Percentiles rank a stretch among this genome's conserved stretches.
Evolutionary conservation across 2,113 vertebrate species (phyloP).

Genomic region (Tylochromis polylepis): DNA sequence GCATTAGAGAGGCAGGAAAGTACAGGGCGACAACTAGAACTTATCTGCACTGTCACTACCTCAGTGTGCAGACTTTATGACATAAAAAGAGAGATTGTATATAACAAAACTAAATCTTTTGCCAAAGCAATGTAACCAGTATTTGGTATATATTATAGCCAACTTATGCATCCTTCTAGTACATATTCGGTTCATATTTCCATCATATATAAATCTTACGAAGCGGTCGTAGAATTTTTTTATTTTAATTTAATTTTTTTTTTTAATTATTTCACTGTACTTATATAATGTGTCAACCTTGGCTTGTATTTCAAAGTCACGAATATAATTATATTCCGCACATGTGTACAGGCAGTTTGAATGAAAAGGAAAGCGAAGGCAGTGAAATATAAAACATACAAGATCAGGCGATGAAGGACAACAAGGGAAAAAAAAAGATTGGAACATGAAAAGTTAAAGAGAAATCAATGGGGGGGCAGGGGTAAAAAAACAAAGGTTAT

Average conservation of each 20-base stretch:
- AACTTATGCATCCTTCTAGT: not conserved
- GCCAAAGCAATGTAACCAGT: not conserved
- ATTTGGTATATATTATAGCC: not conserved
- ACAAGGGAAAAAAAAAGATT: not conserved
- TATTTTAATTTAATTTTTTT: not conserved
- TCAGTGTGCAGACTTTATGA: not conserved
- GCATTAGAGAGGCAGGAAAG: constrained; percentile 37
- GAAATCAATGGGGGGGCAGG: not conserved
- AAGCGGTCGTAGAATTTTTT: not conserved
- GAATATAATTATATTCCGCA: not conserved
- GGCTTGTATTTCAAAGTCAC: not conserved
- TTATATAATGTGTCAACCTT: not conserved
- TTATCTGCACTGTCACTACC: constrained; percentile 38
- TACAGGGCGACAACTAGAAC: constrained; percentile 12
- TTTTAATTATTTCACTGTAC: not conserved
- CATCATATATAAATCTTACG: not conserved
- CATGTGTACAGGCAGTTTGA: not conserved
- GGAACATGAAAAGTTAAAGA: not conserved
- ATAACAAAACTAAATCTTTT: not conserved
- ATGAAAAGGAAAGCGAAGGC: not conserved
- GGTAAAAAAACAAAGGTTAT: not conserved
- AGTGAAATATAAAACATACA: not conserved
- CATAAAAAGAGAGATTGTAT: not conserved
- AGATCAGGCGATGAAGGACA: not conserved
- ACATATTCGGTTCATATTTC: not conserved